Evolutionary conservation across 1,140 invertebrate species (phyloP), one percentile per base, ranked within the genome.

Genomic region (Drosophila pseudoobscura): DNA sequence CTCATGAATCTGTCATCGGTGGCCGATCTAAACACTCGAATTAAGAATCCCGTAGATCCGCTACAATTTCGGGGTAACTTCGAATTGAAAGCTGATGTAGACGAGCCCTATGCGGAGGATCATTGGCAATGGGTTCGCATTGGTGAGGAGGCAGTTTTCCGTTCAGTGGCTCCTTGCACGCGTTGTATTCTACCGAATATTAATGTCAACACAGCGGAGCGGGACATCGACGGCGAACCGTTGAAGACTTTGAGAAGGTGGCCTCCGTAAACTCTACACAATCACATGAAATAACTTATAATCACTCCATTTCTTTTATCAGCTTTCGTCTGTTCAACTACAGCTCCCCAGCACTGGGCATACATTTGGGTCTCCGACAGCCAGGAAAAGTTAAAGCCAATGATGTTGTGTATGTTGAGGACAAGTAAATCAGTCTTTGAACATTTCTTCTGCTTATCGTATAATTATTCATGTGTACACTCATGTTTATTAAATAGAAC

Each of bases 171-270:
- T 29, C 92, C 91, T 0, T 93, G 83, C 56, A 89, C 70, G 6
- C 90, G 92, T 31, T 95, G 94, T 75, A 92, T 94, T 17, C 88
- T 94, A 0, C 94, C 94, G 0, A 94, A 94, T 5, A 91, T 95
- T 2, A 91, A 94, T 92, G 92, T 93, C 4, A 92, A 93, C 44
- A 93, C 92, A 0, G 94, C 92, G 0, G 69, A 83, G 26, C 93
- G 93, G 49, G 83, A 93, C 80, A 52, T 88, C 0, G 92, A 93
- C 31, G 76, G 91, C 0, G 93, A 95, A 54, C 94, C 94, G 1
- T 69, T 94, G 0, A 94, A 93, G 58, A 93, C 93, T 4, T 79
- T 94, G 0, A 88, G 79, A 41, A 87, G 69, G 85, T 91, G 35
- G 11, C 11, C 5, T 20, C 1, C 11, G 4, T 13, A 45, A 29